These are phyloP conservation scores for Xiphorhynchus erythropygius DNA, from an alignment of 2,797 vertebrate species.

Conservation along the genomic window DNA sequence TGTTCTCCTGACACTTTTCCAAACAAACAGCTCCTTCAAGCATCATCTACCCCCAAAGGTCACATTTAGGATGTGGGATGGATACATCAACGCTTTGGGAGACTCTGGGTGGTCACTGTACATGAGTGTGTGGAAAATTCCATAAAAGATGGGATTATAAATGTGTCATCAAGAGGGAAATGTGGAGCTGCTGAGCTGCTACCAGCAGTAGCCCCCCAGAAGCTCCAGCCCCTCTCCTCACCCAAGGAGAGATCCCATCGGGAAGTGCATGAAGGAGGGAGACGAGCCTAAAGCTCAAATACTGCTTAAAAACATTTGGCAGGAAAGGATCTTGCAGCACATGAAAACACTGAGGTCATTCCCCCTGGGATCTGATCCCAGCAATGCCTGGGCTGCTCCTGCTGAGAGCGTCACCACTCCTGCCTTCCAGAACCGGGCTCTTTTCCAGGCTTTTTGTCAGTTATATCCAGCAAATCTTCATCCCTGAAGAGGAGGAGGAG, in stretches of 20 bases:
- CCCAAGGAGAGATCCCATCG: background rate
- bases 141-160: background rate
- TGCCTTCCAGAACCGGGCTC: background rate
- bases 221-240: background rate
- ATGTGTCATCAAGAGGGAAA: no score
- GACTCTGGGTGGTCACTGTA: background rate
- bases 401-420: accelerated
- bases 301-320: background rate
- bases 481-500: background rate
- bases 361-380: background rate
- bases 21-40: background rate
- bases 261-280: background rate
- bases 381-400: background rate
- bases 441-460: background rate
- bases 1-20: background rate
- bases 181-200: background rate
- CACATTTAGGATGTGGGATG: background rate
- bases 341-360: background rate
- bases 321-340: background rate
- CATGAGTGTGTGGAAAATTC: background rate
- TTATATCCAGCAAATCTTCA: background rate
- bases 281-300: background rate
- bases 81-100: background rate
- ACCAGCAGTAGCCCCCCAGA: background rate
- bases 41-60: accelerated